phyloP scores from a whole-genome alignment of 2,113 vertebrate genomes.

The Tragelaphus scriptus region DNA sequence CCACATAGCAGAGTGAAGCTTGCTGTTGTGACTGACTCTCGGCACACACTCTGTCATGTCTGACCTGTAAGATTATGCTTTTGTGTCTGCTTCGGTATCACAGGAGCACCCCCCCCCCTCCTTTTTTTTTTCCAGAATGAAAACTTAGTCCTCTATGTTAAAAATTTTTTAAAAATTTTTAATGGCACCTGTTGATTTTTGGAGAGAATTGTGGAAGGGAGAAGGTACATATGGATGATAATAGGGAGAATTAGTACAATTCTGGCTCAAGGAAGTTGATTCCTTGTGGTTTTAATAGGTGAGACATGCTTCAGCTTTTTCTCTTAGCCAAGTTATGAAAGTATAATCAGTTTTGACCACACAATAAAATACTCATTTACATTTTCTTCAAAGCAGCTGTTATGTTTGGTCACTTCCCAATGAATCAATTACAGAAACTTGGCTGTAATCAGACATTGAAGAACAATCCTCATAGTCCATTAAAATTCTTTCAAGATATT shows the following conservation, averaged over 20 bases:
- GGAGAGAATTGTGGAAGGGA: not conserved
- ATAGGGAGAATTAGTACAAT: not conserved
- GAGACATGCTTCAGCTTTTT: not conserved
- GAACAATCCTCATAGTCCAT: not conserved
- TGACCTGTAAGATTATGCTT: not conserved
- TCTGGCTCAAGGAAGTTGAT: not conserved
- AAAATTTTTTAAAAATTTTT: not conserved
- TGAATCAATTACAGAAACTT: conserved; percentile 23
- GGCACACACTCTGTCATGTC: rapidly evolving
- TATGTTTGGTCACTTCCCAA: not conserved
- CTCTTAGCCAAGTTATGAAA: not conserved
- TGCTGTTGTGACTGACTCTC: not conserved
- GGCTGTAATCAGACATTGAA: not conserved
- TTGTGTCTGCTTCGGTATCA: not conserved
- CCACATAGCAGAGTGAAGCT: too few species aligned
- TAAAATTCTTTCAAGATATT: not conserved
- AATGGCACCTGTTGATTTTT: not conserved
- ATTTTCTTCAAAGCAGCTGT: not conserved
- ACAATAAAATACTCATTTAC: not conserved
- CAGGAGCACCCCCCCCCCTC: not conserved
- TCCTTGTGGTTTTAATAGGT: not conserved
- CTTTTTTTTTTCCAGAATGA: not conserved
- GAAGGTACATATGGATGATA: not conserved
- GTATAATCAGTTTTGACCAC: not conserved
- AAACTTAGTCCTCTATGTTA: not conserved